phyloP scores from a whole-genome alignment of 2,797 vertebrate species.

The Oreochromis grahami region DNA sequence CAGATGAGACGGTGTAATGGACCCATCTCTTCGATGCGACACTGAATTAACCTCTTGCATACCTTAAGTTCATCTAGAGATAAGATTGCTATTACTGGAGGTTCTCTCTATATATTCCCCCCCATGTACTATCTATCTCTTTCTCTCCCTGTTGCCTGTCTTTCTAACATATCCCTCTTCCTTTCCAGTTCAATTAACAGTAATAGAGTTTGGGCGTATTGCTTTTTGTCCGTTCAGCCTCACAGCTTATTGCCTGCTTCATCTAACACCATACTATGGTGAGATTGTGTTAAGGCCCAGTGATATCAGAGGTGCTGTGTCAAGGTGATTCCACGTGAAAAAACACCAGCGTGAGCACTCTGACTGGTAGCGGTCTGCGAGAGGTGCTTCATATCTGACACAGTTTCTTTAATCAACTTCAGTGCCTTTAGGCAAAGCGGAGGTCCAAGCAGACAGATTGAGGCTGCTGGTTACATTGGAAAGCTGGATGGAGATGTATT shows the following conservation, averaged over 20 bases:
- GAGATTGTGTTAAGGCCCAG: constrained; percentile 32
- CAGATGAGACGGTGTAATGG: constrained; percentile 34
- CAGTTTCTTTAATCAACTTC: constrained; percentile 12
- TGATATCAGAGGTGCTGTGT: constrained; percentile 20
- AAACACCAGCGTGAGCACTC: constrained; percentile 31
- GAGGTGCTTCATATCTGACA: background rate
- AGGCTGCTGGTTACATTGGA: background rate
- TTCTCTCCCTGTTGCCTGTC: background rate
- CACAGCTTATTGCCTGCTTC: constrained; percentile 12
- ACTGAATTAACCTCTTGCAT: constrained; percentile 55
- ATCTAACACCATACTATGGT: constrained; percentile 10
- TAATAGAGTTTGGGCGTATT: constrained; percentile 17
- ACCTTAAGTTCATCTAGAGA: constrained; percentile 36
- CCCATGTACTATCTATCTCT: background rate
- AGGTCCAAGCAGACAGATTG: background rate
- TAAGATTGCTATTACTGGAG: constrained; percentile 27
- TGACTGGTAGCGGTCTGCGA: background rate
- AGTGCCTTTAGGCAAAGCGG: constrained; percentile 11
- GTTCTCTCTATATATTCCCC: background rate
- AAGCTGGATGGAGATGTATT: constrained; percentile 7
- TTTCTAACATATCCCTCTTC: background rate
- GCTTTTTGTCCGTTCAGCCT: constrained; percentile 19
- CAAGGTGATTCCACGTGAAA: constrained; percentile 43
- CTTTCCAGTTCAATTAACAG: constrained; percentile 50
- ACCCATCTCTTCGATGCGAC: constrained; percentile 39